phyloP scores from a whole-genome alignment of 2,113 vertebrate species.

The Galbula dea region DNA sequence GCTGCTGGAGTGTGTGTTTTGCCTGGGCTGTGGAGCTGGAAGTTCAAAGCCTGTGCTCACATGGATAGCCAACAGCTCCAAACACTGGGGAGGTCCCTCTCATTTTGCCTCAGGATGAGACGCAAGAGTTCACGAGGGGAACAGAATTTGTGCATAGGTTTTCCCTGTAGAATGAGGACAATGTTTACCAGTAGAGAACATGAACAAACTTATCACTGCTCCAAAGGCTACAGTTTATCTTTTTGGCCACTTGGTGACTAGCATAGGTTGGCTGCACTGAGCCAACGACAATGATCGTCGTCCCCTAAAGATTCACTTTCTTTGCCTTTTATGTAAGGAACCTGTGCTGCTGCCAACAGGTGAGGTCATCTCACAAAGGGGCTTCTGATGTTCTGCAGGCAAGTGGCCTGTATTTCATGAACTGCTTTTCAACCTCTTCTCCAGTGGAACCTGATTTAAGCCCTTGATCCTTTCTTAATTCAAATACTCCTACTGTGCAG shows the following conservation, averaged over 20 bases:
- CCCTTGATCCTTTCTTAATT: neutral
- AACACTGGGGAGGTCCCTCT: neutral
- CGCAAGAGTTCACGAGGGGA: neutral
- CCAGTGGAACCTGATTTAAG: neutral
- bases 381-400: neutral
- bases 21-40: neutral
- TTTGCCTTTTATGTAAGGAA: conserved; percentile 55
- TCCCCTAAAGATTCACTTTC: conserved; percentile 35
- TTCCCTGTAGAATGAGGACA: neutral
- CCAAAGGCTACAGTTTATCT: neutral
- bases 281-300: neutral
- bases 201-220: neutral
- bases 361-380: conserved; percentile 53
- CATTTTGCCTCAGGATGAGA: neutral
- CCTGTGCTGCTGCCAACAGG: conserved; percentile 53
- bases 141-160: neutral
- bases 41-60: neutral
- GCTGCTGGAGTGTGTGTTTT: neutral
- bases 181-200: neutral
- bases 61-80: neutral
- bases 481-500: neutral
- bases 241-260: neutral
- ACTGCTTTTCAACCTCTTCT: neutral
- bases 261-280: neutral
- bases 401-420: neutral